Percentiles rank a stretch among this genome's conserved stretches.
Conservation (phyloP, 2,797 vertebrate species). For the Hephaestus fuliginosus region DNA sequence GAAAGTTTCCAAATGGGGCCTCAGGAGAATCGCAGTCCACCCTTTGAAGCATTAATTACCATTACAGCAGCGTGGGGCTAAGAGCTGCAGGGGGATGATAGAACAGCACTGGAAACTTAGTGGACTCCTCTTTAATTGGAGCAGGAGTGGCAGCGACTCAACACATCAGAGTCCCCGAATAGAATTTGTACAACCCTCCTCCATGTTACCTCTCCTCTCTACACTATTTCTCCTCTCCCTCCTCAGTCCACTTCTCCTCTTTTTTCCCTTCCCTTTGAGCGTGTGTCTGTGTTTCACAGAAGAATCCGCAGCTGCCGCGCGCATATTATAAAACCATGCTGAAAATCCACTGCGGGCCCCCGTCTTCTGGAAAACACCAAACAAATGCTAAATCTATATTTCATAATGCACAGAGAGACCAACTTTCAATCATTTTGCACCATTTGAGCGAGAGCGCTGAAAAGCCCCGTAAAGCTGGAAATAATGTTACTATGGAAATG, state of each 20-base stretch:
- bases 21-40: conserved; percentile 74
- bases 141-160: conserved; percentile 56
- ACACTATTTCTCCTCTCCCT: conserved; percentile 18
- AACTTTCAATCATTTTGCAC: conserved; percentile 33
- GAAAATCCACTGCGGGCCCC: conserved; percentile 33
- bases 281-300: conserved; percentile 14
- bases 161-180: conserved; percentile 54
- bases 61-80: conserved; percentile 59
- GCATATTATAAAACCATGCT: conserved; percentile 32
- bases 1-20: conserved; percentile 82
- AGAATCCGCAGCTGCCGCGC: conserved; percentile 16
- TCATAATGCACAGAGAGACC: conserved; percentile 34
- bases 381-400: conserved; percentile 61
- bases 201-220: conserved; percentile 33
- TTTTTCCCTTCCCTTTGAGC: conserved; percentile 6
- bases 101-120: conserved; percentile 64
- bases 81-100: conserved; percentile 68
- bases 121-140: conserved; percentile 78
- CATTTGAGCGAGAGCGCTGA: conserved; percentile 29
- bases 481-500: conserved; percentile 7
- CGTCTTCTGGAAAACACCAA: conserved; percentile 46
- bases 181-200: conserved; percentile 45
- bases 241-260: background rate
- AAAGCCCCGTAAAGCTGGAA: conserved; percentile 16
- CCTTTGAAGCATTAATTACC: conserved; percentile 86